Evolutionary conservation across 2,113 vertebrate genomes (phyloP).

Genomic region (Eptesicus fuscus): DNA sequence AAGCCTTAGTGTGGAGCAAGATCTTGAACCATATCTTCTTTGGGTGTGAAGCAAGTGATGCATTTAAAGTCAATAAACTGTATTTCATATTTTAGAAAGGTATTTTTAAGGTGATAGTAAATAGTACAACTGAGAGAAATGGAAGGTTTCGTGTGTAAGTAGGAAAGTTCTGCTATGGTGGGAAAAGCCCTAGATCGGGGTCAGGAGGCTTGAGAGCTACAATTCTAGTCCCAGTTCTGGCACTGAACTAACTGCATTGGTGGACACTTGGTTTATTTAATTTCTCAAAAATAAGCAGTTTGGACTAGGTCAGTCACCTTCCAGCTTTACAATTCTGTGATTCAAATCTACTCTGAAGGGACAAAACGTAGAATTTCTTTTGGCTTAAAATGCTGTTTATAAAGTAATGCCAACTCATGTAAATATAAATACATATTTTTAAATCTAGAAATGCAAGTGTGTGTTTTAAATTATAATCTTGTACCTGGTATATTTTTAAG

Average conservation of each 20-base stretch:
- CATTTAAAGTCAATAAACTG: constrained; percentile 26
- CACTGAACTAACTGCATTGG: not conserved
- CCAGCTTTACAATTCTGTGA: not conserved
- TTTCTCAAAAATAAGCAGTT: not conserved
- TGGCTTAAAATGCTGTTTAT: not conserved
- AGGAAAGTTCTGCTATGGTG: not conserved
- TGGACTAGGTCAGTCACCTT: not conserved
- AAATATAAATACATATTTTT: constrained; percentile 1
- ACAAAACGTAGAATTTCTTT: not conserved
- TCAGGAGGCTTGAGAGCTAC: not conserved
- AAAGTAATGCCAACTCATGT: not conserved
- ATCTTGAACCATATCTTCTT: not conserved
- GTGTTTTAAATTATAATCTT: constrained; percentile 1
- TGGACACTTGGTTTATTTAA: not conserved
- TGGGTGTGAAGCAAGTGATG: constrained; percentile 25
- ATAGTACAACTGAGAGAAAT: constrained; percentile 20
- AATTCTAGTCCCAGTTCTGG: not conserved
- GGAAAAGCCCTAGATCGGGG: not conserved
- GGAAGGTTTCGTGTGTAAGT: constrained; percentile 40
- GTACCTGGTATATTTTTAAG: not conserved
- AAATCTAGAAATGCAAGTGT: not conserved
- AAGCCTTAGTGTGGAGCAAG: not conserved
- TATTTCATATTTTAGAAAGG: constrained; percentile 51
- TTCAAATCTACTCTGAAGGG: not conserved
- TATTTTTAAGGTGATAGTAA: constrained; percentile 37